Evolutionary conservation across 2,113 vertebrate genomes (phyloP), one percentile per base, ranked within the genome.

Genomic region (Lophius piscatorius): DNA sequence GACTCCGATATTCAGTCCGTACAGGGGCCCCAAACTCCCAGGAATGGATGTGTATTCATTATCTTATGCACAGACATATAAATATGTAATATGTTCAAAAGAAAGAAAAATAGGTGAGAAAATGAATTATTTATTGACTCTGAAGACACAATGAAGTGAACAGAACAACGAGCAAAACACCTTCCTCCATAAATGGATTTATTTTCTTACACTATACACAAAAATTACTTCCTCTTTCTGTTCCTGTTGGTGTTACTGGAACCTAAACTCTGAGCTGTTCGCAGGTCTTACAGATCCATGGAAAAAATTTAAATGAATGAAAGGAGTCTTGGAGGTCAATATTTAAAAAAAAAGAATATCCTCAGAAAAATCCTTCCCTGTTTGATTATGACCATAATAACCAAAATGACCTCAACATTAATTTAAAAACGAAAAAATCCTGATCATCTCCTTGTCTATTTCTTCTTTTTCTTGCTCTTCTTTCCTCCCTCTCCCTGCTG

Each of bases 381-480:
- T 23, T 41, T 14, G 33, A 47, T 7, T 45, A 11, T 21, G 26
- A 17, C 20, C 7, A 10, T 31, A 31, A 38, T 9, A 18, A 24
- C 8, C 23, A 22, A 12, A 0, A 8, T 16, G 22, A 44, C 4
- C 50, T 34, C 8, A n/a, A 39, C 8, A 24, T 21, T 16, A 33
- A 11, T 9, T 20, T 39, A 20, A 45, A n/a, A 34, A 6, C n/a
- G 2, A 58, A 34, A 45, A 18, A 26, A 18, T 44, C 13, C 2
- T 20, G 0, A 1, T 17, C 1, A 4, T 50, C 5, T 54, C 4
- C 6, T 14, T 2, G 6, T 40, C 58, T 82, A 93, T 80, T 99
- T 98, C 90, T 99, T 99, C 91, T 99, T 99, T 41, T 96, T 96
- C 91, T 96, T 99, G n/a, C 93, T 93, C 66, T 98, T 99, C 87